Base-by-base conservation (phyloP, 2,888 invertebrate species). In the Ophion obscuratus region DNA sequence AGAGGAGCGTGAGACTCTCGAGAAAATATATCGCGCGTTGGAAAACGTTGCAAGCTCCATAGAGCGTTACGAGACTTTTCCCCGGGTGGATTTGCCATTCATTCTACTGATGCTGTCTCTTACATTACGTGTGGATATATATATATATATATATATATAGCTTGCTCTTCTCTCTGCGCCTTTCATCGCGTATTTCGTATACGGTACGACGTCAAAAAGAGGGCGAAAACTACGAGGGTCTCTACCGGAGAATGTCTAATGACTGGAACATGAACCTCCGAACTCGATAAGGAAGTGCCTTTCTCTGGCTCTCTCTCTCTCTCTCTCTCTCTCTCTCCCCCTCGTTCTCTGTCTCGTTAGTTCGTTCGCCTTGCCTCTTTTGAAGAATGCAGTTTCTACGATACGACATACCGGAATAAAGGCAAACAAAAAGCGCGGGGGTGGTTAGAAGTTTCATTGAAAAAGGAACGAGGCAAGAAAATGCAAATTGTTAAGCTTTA, bases 211-310 rank as follows among this genome's bases (percentile, higher is more conserved):
- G 68, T 76, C 44, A 66, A 64, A 67, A 73, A 73, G 44, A 36
- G 31, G 73, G 73, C 11, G 20, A 57, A 83, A 85, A 80, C 59
- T 31, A 64, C 61, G 47, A 47, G 47, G 47, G 24, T 27, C 80
- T 85, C 71, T 57, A 68, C 53, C 81, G 70, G 36, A 88, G 90
- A 91, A 90, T 90, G 86, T 87, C 87, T 89, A 91, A 92, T 89
- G 91, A 91, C 91, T 88, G 88, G 88, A 91, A 91, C 90, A 91
- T 87, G 89, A 91, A 89, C 86, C 88, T 84, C 77, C 36, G 82
- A 75, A 83, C 73, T 87, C 88, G 91, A 92, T 91, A 91, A 91
- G 89, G 88, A 87, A 88, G 80, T 14, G 11, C 14, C 47, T 14
- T 31, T 31, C 31, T 31, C 31, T 31, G 31, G 27, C 27, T 27